A percentile compares a stretch with the other conserved stretches of the same genome.
phyloP scores from a whole-genome alignment of 1,140 invertebrate species.

The Lasioglossum baleicum region DNA sequence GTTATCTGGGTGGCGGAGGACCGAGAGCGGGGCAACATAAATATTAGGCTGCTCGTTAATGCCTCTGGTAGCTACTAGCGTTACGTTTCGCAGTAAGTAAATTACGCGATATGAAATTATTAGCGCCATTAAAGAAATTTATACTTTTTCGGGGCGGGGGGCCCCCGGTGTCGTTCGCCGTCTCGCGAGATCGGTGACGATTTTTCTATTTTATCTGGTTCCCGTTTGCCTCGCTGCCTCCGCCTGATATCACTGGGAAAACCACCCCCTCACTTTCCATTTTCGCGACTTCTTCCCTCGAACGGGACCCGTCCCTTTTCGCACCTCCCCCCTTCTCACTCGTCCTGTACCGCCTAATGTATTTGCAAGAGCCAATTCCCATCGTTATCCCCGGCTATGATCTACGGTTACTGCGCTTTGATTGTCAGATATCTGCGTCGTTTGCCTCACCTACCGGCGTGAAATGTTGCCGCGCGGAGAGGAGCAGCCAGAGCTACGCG shows the following conservation, averaged over 20 bases:
- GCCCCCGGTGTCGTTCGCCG: slow-evolving; percentile 24
- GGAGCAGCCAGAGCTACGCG: slow-evolving; percentile 1
- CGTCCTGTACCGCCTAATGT: slow-evolving; percentile 72
- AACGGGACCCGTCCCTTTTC: slow-evolving; percentile 44
- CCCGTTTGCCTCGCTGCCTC: slow-evolving; percentile 60
- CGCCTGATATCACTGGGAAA: slow-evolving; percentile 38
- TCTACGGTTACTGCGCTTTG: slow-evolving; percentile 77
- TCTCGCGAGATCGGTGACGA: slow-evolving; percentile 69
- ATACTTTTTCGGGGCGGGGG: slow-evolving; percentile 73
- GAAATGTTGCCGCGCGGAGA: slow-evolving; percentile 27
- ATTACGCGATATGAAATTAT: slow-evolving; percentile 82
- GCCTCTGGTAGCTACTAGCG: slow-evolving; percentile 79
- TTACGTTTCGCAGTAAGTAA: slow-evolving; percentile 82
- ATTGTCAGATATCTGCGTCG: slow-evolving; percentile 75
- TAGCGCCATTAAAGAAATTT: slow-evolving; percentile 81
- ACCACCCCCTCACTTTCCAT: neutral
- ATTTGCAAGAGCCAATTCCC: slow-evolving; percentile 78
- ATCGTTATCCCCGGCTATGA: slow-evolving; percentile 76
- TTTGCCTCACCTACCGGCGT: slow-evolving; percentile 47
- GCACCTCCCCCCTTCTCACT: slow-evolving; percentile 3
- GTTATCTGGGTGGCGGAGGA: slow-evolving; percentile 78
- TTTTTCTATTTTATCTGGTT: slow-evolving; percentile 79
- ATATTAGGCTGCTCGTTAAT: slow-evolving; percentile 81
- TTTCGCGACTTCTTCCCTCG: slow-evolving; percentile 15
- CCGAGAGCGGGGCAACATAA: slow-evolving; percentile 77